phyloP scores from a whole-genome alignment of 53 echinoderm and acorn worm genomes.

The Henricia sp. region DNA sequence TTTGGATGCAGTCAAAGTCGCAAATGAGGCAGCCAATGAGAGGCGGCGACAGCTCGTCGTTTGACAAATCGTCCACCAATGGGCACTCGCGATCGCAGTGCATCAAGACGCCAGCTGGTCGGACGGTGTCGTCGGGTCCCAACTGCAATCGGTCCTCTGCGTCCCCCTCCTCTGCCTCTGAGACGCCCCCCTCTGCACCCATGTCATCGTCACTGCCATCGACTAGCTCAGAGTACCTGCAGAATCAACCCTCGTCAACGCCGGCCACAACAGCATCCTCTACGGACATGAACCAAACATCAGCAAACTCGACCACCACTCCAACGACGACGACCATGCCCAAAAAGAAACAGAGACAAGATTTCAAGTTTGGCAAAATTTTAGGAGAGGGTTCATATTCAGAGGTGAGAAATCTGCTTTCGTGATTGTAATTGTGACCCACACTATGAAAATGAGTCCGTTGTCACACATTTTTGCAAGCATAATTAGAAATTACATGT shows the following conservation, averaged over 20 bases:
- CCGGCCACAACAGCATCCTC: not conserved
- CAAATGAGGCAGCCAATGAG: conserved; percentile 44
- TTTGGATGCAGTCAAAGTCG: conserved; percentile 27
- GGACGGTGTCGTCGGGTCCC: conserved; percentile 43
- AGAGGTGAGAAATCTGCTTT: conserved; percentile 72
- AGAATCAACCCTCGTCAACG: conserved; percentile 3
- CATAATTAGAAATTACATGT: too few relatives aligned
- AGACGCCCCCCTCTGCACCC: not conserved
- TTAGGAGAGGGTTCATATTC: conserved; percentile 98
- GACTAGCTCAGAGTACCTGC: conserved; percentile 42
- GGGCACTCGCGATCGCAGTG: conserved; percentile 29
- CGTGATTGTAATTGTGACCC: too few relatives aligned
- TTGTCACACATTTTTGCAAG: too few relatives aligned
- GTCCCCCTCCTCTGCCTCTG: conserved; percentile 7
- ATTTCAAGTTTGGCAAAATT: conserved; percentile 94
- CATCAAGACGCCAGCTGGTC: conserved; percentile 44
- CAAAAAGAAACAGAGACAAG: conserved; percentile 79
- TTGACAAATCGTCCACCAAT: conserved; percentile 45
- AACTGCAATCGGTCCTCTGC: conserved; percentile 11
- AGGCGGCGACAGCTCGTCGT: conserved; percentile 33
- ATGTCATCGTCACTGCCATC: conserved; percentile 32
- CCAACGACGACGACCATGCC: conserved; percentile 7
- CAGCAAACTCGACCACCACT: too few relatives aligned
- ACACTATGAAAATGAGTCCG: too few relatives aligned
- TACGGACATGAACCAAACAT: conserved; percentile 41